phyloP scores from a whole-genome alignment of 2,113 vertebrate species.

The Dermatemys mawii region DNA sequence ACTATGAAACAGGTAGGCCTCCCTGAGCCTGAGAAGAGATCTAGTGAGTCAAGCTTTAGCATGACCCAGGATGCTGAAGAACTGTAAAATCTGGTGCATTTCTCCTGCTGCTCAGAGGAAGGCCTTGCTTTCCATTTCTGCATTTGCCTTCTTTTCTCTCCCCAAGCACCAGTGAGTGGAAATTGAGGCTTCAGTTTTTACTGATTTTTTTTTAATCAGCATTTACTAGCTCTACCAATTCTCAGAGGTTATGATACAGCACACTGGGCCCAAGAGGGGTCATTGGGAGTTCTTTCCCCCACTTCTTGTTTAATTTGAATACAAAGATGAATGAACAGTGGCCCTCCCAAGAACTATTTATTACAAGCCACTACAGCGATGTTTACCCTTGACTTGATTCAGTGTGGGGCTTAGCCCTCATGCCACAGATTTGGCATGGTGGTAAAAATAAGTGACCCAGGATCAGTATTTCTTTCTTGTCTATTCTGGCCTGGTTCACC shows the following conservation, averaged over 20 bases:
- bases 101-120: neutral
- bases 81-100: neutral
- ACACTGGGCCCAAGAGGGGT: neutral
- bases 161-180: neutral
- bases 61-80: neutral
- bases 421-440: neutral
- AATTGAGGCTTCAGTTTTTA: neutral
- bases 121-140: neutral
- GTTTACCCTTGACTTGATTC: neutral
- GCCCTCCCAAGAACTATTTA: neutral
- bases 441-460: neutral
- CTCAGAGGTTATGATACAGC: neutral
- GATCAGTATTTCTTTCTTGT: neutral
- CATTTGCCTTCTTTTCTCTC: neutral
- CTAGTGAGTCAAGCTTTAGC: neutral
- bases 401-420: neutral
- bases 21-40: neutral
- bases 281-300: neutral
- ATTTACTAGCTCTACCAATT: neutral
- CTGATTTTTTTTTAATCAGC: neutral
- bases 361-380: neutral
- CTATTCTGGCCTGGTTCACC: neutral
- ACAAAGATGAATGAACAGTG: neutral
- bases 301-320: neutral
- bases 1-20: conserved; percentile 82